Evolutionary conservation across 2,888 invertebrate genomes (phyloP).

Genomic region (Dione vanillae): DNA sequence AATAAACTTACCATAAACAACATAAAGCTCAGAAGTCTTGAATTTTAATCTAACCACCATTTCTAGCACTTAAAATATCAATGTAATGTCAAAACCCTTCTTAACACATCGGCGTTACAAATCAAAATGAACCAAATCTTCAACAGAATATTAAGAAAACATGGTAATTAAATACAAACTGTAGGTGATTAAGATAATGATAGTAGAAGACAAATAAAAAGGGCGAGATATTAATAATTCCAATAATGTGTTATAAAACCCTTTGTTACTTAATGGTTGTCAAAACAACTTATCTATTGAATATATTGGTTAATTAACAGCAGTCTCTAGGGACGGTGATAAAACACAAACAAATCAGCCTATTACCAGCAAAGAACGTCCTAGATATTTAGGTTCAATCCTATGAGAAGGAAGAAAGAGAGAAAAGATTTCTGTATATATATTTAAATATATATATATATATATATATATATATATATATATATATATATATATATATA

Average conservation of each 20-base stretch:
- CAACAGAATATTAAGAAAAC: background rate
- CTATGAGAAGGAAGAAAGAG: no score
- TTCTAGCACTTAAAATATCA: background rate
- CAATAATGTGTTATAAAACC: background rate
- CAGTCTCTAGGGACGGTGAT: no score
- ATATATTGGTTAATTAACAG: no score
- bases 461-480: no score
- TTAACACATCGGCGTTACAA: background rate
- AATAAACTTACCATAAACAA: constrained; percentile 42
- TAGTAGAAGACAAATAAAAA: constrained; percentile 2
- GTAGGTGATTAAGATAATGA: constrained; percentile 9
- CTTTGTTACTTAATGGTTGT: background rate
- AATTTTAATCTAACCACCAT: constrained; percentile 48
- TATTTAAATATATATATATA: no score
- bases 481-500: no score
- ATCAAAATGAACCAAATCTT: constrained; percentile 11
- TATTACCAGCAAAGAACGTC: no score
- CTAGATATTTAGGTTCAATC: no score
- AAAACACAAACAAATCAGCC: no score
- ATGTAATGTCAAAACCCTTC: background rate
- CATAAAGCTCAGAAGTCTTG: constrained; percentile 39
- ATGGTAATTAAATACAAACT: constrained; percentile 6
- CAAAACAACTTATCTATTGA: background rate
- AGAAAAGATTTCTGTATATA: no score
- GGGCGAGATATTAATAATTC: background rate